Conservation (phyloP, 2,113 vertebrate species). For the Leiothrix lutea region DNA sequence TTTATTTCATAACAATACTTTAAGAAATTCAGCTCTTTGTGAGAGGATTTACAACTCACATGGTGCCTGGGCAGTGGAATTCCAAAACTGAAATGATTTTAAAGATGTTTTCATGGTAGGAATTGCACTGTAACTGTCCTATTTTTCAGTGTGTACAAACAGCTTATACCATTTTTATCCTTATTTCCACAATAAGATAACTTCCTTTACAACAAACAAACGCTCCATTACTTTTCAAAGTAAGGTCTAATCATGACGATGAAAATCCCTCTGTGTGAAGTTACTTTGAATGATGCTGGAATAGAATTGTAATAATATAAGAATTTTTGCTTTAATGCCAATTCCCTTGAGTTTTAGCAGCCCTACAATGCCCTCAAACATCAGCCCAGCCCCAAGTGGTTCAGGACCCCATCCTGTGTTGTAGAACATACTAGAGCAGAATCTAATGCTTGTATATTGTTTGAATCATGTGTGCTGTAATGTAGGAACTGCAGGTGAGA, state of each 20-base stretch:
- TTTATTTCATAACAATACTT: neutral
- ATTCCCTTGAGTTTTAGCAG: neutral
- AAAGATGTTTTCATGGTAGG: neutral
- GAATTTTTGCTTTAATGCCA: neutral
- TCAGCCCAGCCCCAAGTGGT: neutral
- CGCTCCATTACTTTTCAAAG: neutral
- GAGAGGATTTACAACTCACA: neutral
- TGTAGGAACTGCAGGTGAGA: neutral
- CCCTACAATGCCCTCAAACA: neutral
- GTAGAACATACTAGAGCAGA: neutral
- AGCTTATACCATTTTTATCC: neutral
- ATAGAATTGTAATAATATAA: neutral
- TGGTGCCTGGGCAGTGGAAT: neutral
- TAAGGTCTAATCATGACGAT: neutral
- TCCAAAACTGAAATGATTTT: neutral
- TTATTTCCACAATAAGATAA: neutral
- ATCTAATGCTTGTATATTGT: accelerated
- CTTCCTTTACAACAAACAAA: neutral
- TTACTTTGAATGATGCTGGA: neutral
- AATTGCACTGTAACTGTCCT: neutral
- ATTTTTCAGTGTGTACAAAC: neutral
- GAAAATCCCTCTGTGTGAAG: neutral
- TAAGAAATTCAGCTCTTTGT: neutral
- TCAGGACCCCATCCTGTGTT: neutral
- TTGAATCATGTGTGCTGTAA: accelerated